phyloP scores from a whole-genome alignment of 2,797 vertebrate species.

The Momotus momota region DNA sequence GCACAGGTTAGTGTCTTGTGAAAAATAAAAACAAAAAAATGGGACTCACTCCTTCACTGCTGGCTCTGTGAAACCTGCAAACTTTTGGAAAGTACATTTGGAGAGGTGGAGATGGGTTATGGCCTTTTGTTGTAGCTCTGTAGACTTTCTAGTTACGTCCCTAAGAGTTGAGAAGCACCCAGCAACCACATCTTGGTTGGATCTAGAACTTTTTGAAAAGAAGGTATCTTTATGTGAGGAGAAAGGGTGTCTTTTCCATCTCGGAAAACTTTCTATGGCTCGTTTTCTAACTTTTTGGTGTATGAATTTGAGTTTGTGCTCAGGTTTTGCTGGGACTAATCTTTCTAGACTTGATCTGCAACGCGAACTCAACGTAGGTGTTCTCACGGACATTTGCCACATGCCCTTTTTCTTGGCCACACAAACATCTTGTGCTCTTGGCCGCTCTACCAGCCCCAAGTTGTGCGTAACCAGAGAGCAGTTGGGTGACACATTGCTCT shows the following conservation, averaged over 20 bases:
- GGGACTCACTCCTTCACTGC: background rate
- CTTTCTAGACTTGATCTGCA: background rate
- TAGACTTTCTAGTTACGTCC: background rate
- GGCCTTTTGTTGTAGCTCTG: background rate
- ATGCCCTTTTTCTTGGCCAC: background rate
- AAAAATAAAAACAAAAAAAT: background rate
- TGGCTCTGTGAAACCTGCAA: background rate
- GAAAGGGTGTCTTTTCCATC: background rate
- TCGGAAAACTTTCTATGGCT: background rate
- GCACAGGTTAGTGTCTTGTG: fast-evolving
- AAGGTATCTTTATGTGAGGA: background rate
- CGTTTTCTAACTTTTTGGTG: background rate
- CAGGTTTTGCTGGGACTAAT: background rate
- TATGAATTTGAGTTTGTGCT: background rate
- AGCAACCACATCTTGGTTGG: background rate
- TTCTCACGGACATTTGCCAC: background rate
- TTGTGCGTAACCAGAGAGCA: background rate
- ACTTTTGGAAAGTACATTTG: background rate
- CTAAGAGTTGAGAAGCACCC: background rate
- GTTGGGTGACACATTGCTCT: fast-evolving
- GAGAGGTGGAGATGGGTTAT: background rate
- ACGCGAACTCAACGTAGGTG: no score
- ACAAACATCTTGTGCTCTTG: background rate
- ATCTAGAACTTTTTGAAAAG: background rate
- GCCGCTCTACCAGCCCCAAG: background rate